phyloP scores from a whole-genome alignment of 2,888 invertebrate genomes.

The Chymomyza procnemis region DNA sequence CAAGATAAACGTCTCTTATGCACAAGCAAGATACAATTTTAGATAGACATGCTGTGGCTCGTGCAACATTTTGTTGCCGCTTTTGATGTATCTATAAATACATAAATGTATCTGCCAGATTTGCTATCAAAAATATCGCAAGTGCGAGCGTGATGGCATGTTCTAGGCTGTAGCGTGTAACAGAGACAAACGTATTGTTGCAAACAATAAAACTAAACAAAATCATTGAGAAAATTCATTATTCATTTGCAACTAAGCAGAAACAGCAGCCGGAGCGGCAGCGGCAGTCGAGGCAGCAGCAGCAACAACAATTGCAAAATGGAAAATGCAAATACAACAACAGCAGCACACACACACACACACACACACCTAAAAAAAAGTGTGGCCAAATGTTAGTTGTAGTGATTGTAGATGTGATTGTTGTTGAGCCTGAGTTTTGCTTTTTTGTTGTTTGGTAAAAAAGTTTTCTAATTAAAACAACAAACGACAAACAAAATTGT shows the following conservation, averaged over 20 bases:
- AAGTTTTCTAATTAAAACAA: slow-evolving; percentile 73
- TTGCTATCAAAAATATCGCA: not conserved
- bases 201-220: slow-evolving; percentile 20
- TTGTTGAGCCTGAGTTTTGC: slow-evolving; percentile 48
- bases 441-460: slow-evolving; percentile 65
- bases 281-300: too few relatives aligned
- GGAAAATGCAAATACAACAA: slow-evolving; percentile 60
- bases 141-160: slow-evolving; percentile 5
- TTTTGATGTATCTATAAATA: not conserved
- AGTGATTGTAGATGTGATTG: not conserved
- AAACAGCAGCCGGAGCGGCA: not conserved
- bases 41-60: not conserved
- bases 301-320: not conserved
- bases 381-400: not conserved
- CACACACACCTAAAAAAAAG: slow-evolving; percentile 26
- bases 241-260: slow-evolving; percentile 56
- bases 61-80: too few relatives aligned
- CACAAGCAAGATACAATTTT: not conserved
- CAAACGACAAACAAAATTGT: slow-evolving; percentile 73
- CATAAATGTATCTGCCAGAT: not conserved
- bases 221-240: slow-evolving; percentile 64
- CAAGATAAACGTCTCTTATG: not conserved
- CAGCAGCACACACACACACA: not conserved
- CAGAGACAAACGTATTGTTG: slow-evolving; percentile 5
- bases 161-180: not conserved